phyloP scores from a whole-genome alignment of 2,797 vertebrate species.

The Denticeps clupeoides region DNA sequence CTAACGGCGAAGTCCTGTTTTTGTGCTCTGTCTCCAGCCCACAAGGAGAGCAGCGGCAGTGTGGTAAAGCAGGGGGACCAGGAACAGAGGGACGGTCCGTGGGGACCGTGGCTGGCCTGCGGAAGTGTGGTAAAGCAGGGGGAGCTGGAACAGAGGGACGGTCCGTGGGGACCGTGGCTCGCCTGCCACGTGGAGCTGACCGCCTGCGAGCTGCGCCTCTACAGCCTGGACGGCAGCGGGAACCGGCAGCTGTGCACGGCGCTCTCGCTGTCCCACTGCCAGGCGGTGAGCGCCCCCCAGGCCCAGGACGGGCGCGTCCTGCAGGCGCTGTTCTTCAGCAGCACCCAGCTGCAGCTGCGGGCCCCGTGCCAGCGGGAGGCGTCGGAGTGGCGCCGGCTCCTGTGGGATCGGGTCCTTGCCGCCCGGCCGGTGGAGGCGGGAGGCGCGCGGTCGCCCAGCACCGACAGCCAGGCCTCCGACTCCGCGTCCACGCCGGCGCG shows the following conservation, averaged over 20 bases:
- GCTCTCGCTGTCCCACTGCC: slow-evolving; percentile 81
- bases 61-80: slow-evolving; percentile 84
- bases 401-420: slow-evolving; percentile 75
- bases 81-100: slow-evolving; percentile 74
- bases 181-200: slow-evolving; percentile 83
- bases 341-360: slow-evolving; percentile 78
- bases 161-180: slow-evolving; percentile 75
- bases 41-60: slow-evolving; percentile 65
- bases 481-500: neutral
- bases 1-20: neutral
- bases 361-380: slow-evolving; percentile 81
- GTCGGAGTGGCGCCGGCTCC: slow-evolving; percentile 79
- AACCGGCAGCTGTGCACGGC: slow-evolving; percentile 74
- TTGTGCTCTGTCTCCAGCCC: slow-evolving; percentile 50
- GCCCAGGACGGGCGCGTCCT: slow-evolving; percentile 71
- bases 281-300: slow-evolving; percentile 69
- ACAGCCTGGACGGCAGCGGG: slow-evolving; percentile 78
- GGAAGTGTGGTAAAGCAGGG: slow-evolving; percentile 83
- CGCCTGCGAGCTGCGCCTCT: slow-evolving; percentile 75
- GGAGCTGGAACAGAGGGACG: slow-evolving; percentile 77
- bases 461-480: neutral
- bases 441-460: neutral
- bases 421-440: slow-evolving; percentile 42
- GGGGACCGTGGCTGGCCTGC: slow-evolving; percentile 77
- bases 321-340: slow-evolving; percentile 78